Evolutionary conservation across 2,113 vertebrate species (phyloP).

Genomic region (Erinaceus europaeus): DNA sequence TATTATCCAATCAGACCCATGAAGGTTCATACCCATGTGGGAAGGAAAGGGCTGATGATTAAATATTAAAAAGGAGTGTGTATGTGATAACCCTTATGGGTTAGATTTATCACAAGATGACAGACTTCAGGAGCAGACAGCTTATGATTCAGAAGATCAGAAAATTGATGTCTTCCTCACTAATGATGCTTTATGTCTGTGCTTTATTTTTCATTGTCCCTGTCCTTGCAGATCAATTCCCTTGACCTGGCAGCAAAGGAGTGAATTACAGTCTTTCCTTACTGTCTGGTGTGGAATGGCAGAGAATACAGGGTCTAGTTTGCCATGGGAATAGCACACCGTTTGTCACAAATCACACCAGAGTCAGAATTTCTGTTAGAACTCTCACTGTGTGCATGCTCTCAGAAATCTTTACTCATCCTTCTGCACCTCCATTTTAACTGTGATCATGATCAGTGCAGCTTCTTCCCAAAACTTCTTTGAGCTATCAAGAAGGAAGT

Average conservation of each 20-base stretch:
- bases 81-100: too few species aligned
- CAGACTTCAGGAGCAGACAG: not conserved
- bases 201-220: not conserved
- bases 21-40: not conserved
- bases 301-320: not conserved
- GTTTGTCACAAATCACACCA: not conserved
- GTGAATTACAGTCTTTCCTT: too few species aligned
- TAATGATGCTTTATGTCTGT: too few species aligned
- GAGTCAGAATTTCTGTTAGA: not conserved
- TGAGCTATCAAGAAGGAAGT: not conserved
- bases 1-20: not conserved
- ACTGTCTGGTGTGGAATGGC: not conserved
- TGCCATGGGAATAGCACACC: rapidly evolving
- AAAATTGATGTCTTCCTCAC: not conserved
- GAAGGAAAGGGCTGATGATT: too few species aligned
- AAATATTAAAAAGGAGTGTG: too few species aligned
- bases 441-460: not conserved
- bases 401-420: not conserved
- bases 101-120: not conserved
- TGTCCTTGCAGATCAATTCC: not conserved
- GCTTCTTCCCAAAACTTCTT: not conserved
- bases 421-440: not conserved
- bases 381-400: not conserved
- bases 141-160: not conserved
- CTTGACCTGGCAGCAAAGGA: not conserved